A percentile compares a stretch with the other conserved stretches of the same genome.
Evolutionary conservation across 2,888 invertebrate species (phyloP).

Genomic region (Ypsolopha scabrella): DNA sequence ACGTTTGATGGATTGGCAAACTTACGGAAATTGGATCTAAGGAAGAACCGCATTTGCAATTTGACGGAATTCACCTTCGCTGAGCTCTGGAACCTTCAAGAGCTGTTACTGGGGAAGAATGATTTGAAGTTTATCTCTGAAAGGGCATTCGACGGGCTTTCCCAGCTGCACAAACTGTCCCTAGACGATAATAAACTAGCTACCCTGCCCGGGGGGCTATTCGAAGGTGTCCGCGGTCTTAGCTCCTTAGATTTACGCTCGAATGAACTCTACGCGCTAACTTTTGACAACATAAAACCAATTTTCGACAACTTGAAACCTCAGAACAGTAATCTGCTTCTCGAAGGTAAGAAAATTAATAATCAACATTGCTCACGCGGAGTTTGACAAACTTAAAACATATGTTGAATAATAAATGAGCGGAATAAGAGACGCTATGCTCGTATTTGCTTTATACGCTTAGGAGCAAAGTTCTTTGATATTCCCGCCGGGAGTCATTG

Average conservation of each 20-base stretch:
- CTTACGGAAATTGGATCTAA: slow-evolving; percentile 79
- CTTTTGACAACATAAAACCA: slow-evolving; percentile 81
- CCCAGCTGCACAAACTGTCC: slow-evolving; percentile 77
- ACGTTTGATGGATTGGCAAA: slow-evolving; percentile 83
- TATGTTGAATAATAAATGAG: slow-evolving; percentile 54
- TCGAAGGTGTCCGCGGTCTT: slow-evolving; percentile 79
- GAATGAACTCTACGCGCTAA: slow-evolving; percentile 82
- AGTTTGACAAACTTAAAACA: slow-evolving; percentile 47
- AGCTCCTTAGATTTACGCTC: slow-evolving; percentile 81
- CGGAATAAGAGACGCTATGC: slow-evolving; percentile 35
- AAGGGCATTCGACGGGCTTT: slow-evolving; percentile 81
- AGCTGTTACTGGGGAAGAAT: slow-evolving; percentile 78
- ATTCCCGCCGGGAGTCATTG: slow-evolving; percentile 43
- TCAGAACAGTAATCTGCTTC: slow-evolving; percentile 77
- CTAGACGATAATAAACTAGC: slow-evolving; percentile 83
- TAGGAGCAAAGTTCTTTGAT: slow-evolving; percentile 48
- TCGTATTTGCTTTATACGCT: slow-evolving; percentile 42
- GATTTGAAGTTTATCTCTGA: slow-evolving; percentile 79
- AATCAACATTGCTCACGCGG: slow-evolving; percentile 35
- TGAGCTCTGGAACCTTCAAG: slow-evolving; percentile 80
- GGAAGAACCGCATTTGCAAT: slow-evolving; percentile 80
- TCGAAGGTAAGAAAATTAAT: slow-evolving; percentile 75
- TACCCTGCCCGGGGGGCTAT: slow-evolving; percentile 76
- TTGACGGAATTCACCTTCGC: slow-evolving; percentile 84
- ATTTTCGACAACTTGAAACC: slow-evolving; percentile 84